These are phyloP conservation scores for Styela plicata DNA, from an alignment of 23 tunicate genomes.

Conservation along the genomic window DNA sequence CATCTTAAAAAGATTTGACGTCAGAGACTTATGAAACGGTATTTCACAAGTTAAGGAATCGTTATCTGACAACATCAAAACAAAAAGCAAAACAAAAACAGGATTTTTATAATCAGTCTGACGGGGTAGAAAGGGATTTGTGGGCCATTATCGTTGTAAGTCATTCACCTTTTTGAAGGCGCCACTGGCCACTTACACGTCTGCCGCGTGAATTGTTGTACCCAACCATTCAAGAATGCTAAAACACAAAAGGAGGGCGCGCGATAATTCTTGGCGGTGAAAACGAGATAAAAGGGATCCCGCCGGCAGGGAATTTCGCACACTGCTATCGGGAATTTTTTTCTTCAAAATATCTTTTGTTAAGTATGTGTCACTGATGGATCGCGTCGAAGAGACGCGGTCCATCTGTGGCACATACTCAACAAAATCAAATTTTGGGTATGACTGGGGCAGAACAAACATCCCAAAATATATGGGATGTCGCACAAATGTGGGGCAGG, in stretches of 20 bases:
- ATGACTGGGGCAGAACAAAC: too few relatives aligned
- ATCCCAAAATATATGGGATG: too few relatives aligned
- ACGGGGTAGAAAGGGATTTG: constrained; percentile 14
- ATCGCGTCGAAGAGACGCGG: too few relatives aligned
- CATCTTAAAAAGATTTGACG: too few relatives aligned
- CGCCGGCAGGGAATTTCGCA: constrained; percentile 16
- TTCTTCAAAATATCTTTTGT: too few relatives aligned
- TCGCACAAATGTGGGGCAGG: too few relatives aligned
- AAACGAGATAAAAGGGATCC: constrained; percentile 1
- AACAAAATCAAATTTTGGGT: too few relatives aligned
- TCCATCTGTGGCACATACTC: too few relatives aligned
- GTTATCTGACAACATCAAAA: not conserved
- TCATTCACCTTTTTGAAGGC: constrained; percentile 40
- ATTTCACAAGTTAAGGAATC: too few relatives aligned
- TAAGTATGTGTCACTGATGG: too few relatives aligned
- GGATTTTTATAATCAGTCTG: not conserved
- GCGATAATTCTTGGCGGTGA: constrained; percentile 28
- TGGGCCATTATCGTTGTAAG: constrained; percentile 21
- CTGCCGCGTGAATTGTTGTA: constrained; percentile 43
- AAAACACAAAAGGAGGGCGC: constrained; percentile 32
- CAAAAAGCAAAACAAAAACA: not conserved
- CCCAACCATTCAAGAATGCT: constrained; percentile 7
- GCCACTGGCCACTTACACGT: constrained; percentile 38
- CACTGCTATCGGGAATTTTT: too few relatives aligned
- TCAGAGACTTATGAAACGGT: too few relatives aligned